Percentiles rank a stretch among this genome's conserved stretches.
Evolutionary conservation across 1,140 invertebrate species (phyloP).

Genomic region (Dendrolimus punctatus): DNA sequence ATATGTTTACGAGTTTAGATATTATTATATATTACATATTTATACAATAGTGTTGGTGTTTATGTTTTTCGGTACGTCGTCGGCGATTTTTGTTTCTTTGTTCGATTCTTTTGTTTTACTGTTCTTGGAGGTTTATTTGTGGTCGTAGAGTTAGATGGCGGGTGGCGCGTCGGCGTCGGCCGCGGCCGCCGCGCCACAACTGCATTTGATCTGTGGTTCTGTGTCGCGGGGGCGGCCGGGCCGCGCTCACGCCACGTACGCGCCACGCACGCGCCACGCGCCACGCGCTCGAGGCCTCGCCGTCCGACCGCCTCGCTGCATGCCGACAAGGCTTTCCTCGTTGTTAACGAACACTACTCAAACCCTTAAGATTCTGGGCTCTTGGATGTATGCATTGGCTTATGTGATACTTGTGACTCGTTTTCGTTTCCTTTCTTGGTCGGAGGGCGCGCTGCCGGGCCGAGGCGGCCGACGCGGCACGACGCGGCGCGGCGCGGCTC

Average conservation of each 20-base stretch:
- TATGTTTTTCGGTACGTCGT: conserved; percentile 55
- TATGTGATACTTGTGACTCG: conserved; percentile 67
- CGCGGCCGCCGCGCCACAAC: conserved; percentile 44
- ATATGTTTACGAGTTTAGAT: too few species aligned
- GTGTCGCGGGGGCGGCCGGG: conserved; percentile 50
- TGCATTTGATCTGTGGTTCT: conserved; percentile 72
- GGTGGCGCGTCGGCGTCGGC: conserved; percentile 42
- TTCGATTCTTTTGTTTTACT: conserved; percentile 46
- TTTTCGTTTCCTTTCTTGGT: conserved; percentile 71
- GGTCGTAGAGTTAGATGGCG: conserved; percentile 64
- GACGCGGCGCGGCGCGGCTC: conserved; percentile 26
- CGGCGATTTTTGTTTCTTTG: conserved; percentile 62
- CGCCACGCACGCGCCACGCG: conserved; percentile 17
- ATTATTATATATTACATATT: conserved; percentile 8
- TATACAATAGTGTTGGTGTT: conserved; percentile 69
- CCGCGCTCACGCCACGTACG: conserved; percentile 23
- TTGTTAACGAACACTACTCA: conserved; percentile 65
- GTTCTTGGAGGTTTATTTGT: conserved; percentile 43
- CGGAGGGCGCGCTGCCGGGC: conserved; percentile 51
- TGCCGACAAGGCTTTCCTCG: conserved; percentile 65
- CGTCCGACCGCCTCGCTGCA: conserved; percentile 60
- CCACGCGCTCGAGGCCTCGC: conserved; percentile 27
- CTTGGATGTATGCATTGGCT: conserved; percentile 71
- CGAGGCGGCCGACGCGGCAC: conserved; percentile 20
- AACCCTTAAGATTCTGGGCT: conserved; percentile 71